Conservation (phyloP, 2,113 vertebrate species). For the Brienomyrus brachyistius region DNA sequence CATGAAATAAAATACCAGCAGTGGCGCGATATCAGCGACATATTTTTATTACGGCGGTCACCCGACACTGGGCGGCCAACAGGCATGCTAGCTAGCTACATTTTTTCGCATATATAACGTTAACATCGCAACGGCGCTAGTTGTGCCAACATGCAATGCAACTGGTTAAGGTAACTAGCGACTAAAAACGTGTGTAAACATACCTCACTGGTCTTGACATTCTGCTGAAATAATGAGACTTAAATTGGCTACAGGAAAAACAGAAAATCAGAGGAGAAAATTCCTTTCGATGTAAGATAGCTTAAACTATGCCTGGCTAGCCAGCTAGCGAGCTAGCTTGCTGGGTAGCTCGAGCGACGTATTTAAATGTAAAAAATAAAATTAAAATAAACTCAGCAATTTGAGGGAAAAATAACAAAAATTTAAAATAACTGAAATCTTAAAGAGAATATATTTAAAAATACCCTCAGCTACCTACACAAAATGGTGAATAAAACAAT, state of each 20-base stretch:
- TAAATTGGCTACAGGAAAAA: not conserved
- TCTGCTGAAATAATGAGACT: constrained; percentile 10
- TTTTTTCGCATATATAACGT: not conserved
- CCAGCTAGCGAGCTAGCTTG: constrained; percentile 27
- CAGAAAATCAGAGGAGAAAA: constrained; percentile 12
- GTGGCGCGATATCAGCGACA: not conserved
- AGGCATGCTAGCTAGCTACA: not conserved
- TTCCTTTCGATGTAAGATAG: constrained; percentile 11
- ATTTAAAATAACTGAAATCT: not conserved
- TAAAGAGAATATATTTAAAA: constrained; percentile 22
- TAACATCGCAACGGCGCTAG: not conserved
- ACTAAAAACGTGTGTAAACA: constrained; percentile 5
- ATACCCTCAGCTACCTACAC: constrained; percentile 20
- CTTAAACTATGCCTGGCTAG: constrained; percentile 32
- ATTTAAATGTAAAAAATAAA: not conserved
- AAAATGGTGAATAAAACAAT: constrained; percentile 33
- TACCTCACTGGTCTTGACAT: constrained; percentile 46
- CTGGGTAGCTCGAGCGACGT: not conserved
- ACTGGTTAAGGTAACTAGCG: not conserved
- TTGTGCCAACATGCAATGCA: constrained; percentile 6
- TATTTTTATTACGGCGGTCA: not conserved
- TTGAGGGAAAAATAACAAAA: constrained; percentile 16
- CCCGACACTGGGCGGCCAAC: not conserved
- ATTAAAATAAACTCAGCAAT: not conserved
- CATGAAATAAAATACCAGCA: not conserved